phyloP scores from a whole-genome alignment of 2,113 vertebrate species.

The Myocastor coypus region DNA sequence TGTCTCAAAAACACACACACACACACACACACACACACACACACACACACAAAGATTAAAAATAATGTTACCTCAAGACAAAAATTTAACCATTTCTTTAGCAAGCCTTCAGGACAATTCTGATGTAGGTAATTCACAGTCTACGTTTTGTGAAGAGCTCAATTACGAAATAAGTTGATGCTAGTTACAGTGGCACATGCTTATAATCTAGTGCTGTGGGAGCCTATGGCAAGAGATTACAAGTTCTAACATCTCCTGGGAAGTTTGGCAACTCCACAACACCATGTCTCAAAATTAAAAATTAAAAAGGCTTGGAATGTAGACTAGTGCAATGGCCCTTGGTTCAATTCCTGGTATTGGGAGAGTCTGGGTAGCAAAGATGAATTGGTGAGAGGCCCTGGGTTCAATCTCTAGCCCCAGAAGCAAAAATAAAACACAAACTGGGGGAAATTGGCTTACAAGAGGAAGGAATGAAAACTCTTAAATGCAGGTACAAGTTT shows the following conservation, averaged over 20 bases:
- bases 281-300: neutral
- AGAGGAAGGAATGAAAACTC: constrained; percentile 24
- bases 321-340: neutral
- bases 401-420: neutral
- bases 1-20: no score
- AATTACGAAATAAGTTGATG: neutral
- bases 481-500: neutral
- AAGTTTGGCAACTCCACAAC: neutral
- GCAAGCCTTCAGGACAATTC: neutral
- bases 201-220: neutral
- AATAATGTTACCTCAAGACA: neutral
- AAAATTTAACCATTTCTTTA: constrained; percentile 20
- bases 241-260: neutral
- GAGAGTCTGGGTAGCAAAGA: neutral
- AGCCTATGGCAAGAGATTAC: no score
- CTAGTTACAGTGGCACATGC: neutral
- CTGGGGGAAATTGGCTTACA: neutral
- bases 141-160: neutral
- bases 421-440: neutral
- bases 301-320: neutral
- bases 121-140: neutral
- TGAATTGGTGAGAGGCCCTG: neutral
- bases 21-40: no score
- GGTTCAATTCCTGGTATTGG: neutral
- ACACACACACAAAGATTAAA: neutral